Evolutionary conservation across 1,140 invertebrate species (phyloP), one percentile per base, ranked within the genome.

Genomic region (Centruroides vittatus): DNA sequence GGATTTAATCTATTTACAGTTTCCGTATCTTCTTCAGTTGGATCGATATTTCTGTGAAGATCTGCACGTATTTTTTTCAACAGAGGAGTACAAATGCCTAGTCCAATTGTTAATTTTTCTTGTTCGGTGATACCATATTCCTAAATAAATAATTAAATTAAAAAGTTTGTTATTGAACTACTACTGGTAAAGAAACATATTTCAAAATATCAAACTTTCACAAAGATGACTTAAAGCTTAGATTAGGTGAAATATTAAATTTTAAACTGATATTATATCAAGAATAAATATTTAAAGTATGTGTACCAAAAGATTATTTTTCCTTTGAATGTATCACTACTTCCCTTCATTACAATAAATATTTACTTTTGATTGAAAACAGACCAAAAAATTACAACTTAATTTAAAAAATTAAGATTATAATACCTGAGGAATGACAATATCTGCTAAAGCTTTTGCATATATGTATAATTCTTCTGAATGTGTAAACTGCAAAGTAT

Each of bases 121-220:
- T 93, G 85, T 54, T 86, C 83, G 3, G 90, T 94, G 63, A 99
- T 80, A 10, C 97, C 97, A 75, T 99, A 99, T 77, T 99, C 96
- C 85, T 93, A 67, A 49, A 71, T 69, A 58, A 61, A 66, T 64
- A 59, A 48, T 5, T 47, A 58, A 58, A 41, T 8, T 11, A 23
- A 23, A 23, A 23, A 23, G 2, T 23, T 23, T 23, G 23, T 23
- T 23, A 23, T 23, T 23, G 23, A n/a, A 47, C n/a, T n/a, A 10
- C 3, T 35, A 47, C 53, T 10, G 53, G 6, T 47, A 59, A 5
- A 34, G 47, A 53, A 59, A 57, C 6, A 23, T 59, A 59, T 59
- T 36, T 59, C 51, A n/a, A n/a, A 59, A 55, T n/a, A 13, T 55
- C 23, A 23, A 23, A 23, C 23, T 23, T 23, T 23, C 23, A 23